phyloP scores from a whole-genome alignment of 2,888 invertebrate species.

The Drosophila neoperkinsi region DNA sequence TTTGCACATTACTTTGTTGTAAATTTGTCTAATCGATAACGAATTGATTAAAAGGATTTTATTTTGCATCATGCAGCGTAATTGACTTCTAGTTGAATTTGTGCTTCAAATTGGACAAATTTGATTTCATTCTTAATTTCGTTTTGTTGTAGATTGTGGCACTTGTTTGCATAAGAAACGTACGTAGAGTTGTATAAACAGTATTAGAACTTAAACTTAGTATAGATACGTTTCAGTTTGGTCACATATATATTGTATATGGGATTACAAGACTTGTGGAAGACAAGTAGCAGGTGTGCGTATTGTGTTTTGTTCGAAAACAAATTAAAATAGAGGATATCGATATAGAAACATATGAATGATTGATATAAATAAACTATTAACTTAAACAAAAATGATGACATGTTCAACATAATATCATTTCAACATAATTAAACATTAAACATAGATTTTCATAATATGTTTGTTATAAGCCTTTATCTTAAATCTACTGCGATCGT shows the following conservation, averaged over 20 bases:
- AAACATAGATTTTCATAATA: constrained; percentile 39
- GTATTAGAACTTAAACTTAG: constrained; percentile 11
- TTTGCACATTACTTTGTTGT: constrained; percentile 19
- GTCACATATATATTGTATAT: constrained; percentile 22
- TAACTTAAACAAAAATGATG: constrained; percentile 60
- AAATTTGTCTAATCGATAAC: constrained; percentile 61
- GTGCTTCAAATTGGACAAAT: constrained; percentile 37
- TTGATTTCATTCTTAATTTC: constrained; percentile 21
- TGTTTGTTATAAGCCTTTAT: constrained; percentile 14
- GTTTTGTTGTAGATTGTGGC: constrained; percentile 61
- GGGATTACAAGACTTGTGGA: constrained; percentile 59
- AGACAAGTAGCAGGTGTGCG: constrained; percentile 56
- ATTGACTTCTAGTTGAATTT: constrained; percentile 59
- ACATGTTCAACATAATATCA: constrained; percentile 79
- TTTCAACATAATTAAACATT: constrained; percentile 63
- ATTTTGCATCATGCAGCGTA: constrained; percentile 41
- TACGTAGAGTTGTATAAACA: constrained; percentile 25
- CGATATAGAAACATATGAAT: constrained; percentile 10
- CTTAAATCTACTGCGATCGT: constrained; percentile 51
- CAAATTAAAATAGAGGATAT: constrained; percentile 31
- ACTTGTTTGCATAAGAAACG: constrained; percentile 73
- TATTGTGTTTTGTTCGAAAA: constrained; percentile 44
- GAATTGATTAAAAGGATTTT: constrained; percentile 27
- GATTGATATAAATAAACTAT: constrained; percentile 11
- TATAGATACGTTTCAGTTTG: constrained; percentile 2